A percentile compares a stretch with the other conserved stretches of the same genome.
Conservation (phyloP, 1,140 invertebrate species). For the Helicoverpa zea region DNA sequence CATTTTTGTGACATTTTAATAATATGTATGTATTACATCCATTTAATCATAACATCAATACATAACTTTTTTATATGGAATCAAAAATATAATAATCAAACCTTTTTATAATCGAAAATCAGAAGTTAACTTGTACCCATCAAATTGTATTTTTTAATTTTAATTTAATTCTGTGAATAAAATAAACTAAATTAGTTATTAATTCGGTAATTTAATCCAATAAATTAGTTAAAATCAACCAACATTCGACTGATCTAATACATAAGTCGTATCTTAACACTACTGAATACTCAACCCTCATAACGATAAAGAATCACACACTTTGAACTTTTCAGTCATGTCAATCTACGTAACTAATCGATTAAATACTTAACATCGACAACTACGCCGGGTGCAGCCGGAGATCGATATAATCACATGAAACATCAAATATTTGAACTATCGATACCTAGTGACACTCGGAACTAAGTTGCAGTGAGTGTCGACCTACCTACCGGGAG, state of each 20-base stretch:
- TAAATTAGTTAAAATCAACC: constrained; percentile 21
- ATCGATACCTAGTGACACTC: constrained; percentile 43
- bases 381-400: constrained; percentile 32
- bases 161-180: constrained; percentile 18
- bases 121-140: constrained; percentile 50
- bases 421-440: constrained; percentile 55
- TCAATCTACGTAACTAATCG: constrained; percentile 48
- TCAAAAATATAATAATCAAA: constrained; percentile 51
- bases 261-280: constrained; percentile 41
- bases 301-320: constrained; percentile 57
- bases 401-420: constrained; percentile 43
- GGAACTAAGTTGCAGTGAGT: constrained; percentile 5
- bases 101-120: constrained; percentile 22
- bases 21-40: constrained; percentile 52
- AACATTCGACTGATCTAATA: constrained; percentile 35
- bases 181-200: constrained; percentile 16
- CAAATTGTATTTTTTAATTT: constrained; percentile 28
- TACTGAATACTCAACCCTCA: constrained; percentile 42
- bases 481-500: neutral
- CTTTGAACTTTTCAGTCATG: constrained; percentile 63
- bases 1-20: constrained; percentile 39
- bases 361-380: constrained; percentile 48
- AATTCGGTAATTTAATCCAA: constrained; percentile 25
- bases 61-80: constrained; percentile 44
- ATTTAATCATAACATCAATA: constrained; percentile 51